Conservation (phyloP, 2,888 invertebrate genomes). For the Ochlodes sylvanus region DNA sequence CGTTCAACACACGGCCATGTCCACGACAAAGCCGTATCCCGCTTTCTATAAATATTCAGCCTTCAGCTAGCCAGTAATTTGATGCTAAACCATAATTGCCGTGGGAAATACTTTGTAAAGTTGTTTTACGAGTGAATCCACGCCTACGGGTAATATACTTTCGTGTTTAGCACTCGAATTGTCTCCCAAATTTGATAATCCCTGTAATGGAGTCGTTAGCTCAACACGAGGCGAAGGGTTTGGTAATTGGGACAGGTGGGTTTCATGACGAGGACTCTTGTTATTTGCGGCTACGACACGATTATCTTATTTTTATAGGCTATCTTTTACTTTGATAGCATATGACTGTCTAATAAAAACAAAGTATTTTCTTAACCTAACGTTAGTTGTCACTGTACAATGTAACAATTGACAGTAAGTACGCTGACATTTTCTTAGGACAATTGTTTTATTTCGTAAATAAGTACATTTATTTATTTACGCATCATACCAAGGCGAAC, state of each 20-base stretch:
- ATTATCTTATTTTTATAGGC: too few species aligned
- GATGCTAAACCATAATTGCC: not conserved
- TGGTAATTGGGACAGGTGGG: conserved; percentile 31
- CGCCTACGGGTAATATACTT: conserved; percentile 14
- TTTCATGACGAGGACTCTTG: not conserved
- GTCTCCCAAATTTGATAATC: conserved; percentile 38
- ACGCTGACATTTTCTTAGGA: too few species aligned
- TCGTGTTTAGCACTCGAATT: conserved; percentile 18
- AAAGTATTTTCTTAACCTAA: too few species aligned
- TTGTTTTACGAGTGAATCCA: conserved; percentile 3
- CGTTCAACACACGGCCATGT: too few species aligned
- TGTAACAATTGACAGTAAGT: too few species aligned
- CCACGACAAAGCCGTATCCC: too few species aligned
- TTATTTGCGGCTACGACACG: not conserved
- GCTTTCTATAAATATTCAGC: not conserved
- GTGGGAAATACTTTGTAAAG: conserved; percentile 1
- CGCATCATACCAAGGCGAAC: too few species aligned
- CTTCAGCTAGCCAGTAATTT: not conserved
- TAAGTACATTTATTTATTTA: too few species aligned
- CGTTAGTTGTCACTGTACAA: too few species aligned
- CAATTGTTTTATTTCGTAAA: too few species aligned
- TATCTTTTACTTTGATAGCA: too few species aligned
- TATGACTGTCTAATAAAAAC: too few species aligned
- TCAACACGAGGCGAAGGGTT: conserved; percentile 17
- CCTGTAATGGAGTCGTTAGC: conserved; percentile 32